Percentiles rank a stretch among this genome's conserved stretches.
phyloP scores from a whole-genome alignment of 2,113 vertebrate species.

The Oplegnathus fasciatus region DNA sequence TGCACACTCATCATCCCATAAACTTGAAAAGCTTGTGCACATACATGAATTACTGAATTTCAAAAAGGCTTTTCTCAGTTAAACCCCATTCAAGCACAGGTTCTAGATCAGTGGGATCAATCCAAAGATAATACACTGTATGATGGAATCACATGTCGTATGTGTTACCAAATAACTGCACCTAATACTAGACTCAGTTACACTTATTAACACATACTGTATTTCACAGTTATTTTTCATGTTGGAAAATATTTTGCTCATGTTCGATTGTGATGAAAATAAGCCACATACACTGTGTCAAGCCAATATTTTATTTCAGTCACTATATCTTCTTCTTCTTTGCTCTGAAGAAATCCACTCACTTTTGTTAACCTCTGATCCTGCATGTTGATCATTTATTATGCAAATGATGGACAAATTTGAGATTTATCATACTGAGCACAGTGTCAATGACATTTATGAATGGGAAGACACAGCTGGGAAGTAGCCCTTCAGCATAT shows the following conservation, averaged over 20 bases:
- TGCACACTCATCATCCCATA: background rate
- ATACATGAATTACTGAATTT: background rate
- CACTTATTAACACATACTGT: background rate
- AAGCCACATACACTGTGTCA: too few relatives aligned
- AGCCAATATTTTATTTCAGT: background rate
- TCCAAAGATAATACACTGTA: background rate
- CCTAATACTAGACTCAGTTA: background rate
- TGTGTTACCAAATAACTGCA: background rate
- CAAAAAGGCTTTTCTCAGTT: background rate
- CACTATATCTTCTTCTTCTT: background rate
- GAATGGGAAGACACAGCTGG: constrained; percentile 77
- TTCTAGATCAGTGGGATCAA: background rate
- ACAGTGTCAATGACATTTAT: constrained; percentile 80
- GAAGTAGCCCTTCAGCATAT: constrained; percentile 64
- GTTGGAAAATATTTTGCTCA: background rate
- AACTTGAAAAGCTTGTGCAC: background rate
- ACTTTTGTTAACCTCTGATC: constrained; percentile 64
- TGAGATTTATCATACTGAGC: constrained; percentile 72
- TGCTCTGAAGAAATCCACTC: constrained; percentile 40
- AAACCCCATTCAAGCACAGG: background rate
- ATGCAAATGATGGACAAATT: constrained; percentile 75
- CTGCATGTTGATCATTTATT: constrained; percentile 77
- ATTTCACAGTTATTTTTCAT: background rate
- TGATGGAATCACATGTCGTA: background rate
- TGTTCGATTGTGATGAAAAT: background rate